phyloP scores from a whole-genome alignment of 2,797 vertebrate species.

The Tangara arthus region DNA sequence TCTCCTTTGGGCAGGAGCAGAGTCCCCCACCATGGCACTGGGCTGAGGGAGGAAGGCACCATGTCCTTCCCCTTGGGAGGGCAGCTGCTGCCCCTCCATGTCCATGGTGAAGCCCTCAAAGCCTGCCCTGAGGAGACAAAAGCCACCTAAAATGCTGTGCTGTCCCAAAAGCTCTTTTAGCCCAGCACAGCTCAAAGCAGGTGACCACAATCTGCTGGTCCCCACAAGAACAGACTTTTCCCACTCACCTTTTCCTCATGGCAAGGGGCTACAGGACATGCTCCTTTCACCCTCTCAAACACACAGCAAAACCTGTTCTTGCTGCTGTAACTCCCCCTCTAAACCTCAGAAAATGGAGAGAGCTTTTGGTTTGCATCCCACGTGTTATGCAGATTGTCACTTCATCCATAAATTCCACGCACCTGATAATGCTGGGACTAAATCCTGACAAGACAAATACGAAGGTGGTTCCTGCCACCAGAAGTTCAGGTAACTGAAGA shows the following conservation, averaged over 20 bases:
- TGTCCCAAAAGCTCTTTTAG: not conserved
- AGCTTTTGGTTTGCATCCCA: not conserved
- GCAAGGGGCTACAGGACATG: not conserved
- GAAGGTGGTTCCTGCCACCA: not conserved
- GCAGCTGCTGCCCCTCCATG: not conserved
- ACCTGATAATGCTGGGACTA: not conserved
- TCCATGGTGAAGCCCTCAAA: not conserved
- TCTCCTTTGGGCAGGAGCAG: not conserved
- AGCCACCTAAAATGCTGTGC: not conserved
- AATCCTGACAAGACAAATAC: not conserved
- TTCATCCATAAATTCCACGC: not conserved
- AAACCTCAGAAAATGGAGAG: not conserved
- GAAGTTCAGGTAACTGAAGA: not conserved
- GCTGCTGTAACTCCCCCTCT: not conserved
- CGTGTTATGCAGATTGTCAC: not conserved
- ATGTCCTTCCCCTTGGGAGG: not conserved
- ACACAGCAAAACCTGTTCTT: not conserved
- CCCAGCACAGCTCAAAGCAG: not conserved
- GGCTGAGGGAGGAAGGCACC: not conserved
- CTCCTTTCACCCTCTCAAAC: not conserved
- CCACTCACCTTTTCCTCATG: not conserved
- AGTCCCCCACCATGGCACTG: accelerated
- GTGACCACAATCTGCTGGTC: not conserved
- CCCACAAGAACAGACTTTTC: not conserved
- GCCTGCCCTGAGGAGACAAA: not conserved